phyloP scores from a whole-genome alignment of 2,797 vertebrate genomes.

The Rhinophrynus dorsalis region DNA sequence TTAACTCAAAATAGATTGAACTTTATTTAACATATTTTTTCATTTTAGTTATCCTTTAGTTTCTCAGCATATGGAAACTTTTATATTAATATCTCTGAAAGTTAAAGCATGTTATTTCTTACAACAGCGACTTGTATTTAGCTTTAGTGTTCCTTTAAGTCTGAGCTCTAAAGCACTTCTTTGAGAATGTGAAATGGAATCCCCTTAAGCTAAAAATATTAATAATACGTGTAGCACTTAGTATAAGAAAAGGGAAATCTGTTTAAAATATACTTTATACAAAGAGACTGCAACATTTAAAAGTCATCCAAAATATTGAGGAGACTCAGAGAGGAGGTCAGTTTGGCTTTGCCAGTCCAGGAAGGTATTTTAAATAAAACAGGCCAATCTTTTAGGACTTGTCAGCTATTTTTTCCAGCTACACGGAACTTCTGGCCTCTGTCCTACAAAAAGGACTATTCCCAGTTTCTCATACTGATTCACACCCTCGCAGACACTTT shows the following conservation, averaged over 20 bases:
- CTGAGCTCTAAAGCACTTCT: background rate
- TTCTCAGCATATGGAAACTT: too few relatives aligned
- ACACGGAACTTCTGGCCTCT: constrained; percentile 20
- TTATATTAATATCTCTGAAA: too few relatives aligned
- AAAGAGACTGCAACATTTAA: constrained; percentile 2
- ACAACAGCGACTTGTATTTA: too few relatives aligned
- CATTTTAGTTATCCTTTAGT: too few relatives aligned
- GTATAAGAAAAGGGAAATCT: constrained; percentile 29
- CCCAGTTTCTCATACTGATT: constrained; percentile 31
- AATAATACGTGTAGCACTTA: background rate
- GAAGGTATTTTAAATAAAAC: constrained; percentile 16
- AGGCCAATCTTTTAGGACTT: constrained; percentile 6
- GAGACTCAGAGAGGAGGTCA: constrained; percentile 6
- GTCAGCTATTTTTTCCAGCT: background rate
- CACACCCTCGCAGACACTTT: constrained; percentile 38
- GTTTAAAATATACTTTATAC: constrained; percentile 19
- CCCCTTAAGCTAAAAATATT: background rate
- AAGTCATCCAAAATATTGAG: constrained; percentile 23
- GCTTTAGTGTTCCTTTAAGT: too few relatives aligned
- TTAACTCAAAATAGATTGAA: too few relatives aligned
- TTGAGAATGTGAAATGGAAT: background rate
- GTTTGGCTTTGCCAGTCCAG: constrained; percentile 13
- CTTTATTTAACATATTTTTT: too few relatives aligned
- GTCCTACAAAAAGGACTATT: constrained; percentile 28
- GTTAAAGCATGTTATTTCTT: too few relatives aligned